Base-by-base conservation (phyloP, 2,797 vertebrate species). In the Heliangelus exortis region DNA sequence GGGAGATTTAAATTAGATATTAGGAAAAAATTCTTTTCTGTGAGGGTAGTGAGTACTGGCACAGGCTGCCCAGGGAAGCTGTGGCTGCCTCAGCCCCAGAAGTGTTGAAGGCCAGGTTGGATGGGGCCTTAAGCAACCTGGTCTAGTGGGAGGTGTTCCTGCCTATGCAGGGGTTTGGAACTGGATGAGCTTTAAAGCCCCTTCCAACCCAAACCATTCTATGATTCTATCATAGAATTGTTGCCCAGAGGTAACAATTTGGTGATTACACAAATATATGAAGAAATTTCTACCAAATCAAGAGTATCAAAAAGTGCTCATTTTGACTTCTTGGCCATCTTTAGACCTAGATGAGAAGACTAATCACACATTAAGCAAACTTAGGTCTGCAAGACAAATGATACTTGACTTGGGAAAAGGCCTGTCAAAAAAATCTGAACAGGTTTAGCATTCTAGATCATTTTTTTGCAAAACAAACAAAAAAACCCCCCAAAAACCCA, bases 371-470 rank as follows among this genome's bases (percentile, higher is more conserved):
- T 58, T n/a, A 43, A 65, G 26, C 4, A 81, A 75, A 88, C 22
- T 79, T 18, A 41, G 50, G 58, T 57, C 1, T 2, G 15, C 0
- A 1, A 78, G 34, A 67, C 8, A 53, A 14, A 68, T 26, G 7
- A n/a, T 34, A 73, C 7, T 48, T 73, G 23, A 77, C 48, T 71
- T 67, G 20, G 16, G 5, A 67, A 41, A 67, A 76, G 84, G 17
- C n/a, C 50, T 62, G 17, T 31, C 1, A 2, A 51, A 83, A 77
- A 5, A n/a, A 48, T 58, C 20, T 33, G 10, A 88, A 71, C 20
- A 66, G 15, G 17, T 43, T 78, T 61, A 26, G 45, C 29, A 17
- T 67, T 57, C 16, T 51, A 78, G 15, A 57, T 47, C 3, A 62
- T 22, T 48, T 21, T 48, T 90, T 51, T 9, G 4, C 5, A 33